A percentile compares a stretch with the other conserved stretches of the same genome.
Conservation (phyloP, 2,113 vertebrate species). For the Pelobates fuscus region DNA sequence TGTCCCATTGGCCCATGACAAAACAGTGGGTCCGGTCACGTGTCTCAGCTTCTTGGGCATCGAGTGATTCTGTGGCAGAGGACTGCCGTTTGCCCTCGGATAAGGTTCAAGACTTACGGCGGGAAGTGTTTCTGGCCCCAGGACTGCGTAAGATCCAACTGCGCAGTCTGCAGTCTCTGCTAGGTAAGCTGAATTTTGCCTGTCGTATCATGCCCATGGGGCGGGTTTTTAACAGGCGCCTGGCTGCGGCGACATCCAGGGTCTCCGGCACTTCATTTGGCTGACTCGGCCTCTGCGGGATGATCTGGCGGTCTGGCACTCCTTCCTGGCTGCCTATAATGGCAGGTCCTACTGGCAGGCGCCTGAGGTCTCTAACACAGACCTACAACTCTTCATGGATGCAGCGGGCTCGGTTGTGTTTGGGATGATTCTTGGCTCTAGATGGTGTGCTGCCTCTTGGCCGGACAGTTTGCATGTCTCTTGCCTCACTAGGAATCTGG, state of each 20-base stretch:
- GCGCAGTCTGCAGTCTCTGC: no score
- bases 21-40: not conserved
- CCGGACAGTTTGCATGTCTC: not conserved
- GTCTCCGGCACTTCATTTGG: not conserved
- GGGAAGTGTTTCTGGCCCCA: not conserved
- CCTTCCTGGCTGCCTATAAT: not conserved
- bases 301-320: not conserved
- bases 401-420: not conserved
- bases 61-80: not conserved
- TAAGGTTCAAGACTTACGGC: not conserved
- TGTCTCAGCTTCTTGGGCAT: not conserved
- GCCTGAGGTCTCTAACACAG: not conserved
- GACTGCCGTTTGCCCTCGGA: not conserved
- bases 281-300: not conserved
- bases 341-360: not conserved
- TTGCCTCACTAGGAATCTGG: not conserved
- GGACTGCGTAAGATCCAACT: not conserved
- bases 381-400: not conserved
- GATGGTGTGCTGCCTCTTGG: not conserved
- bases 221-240: no score
- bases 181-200: no score
- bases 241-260: not conserved
- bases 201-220: no score
- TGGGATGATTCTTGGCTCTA: not conserved
- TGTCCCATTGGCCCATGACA: not conserved